Conservation (phyloP, 2,888 invertebrate species). For the Cheilosia vulpina region DNA sequence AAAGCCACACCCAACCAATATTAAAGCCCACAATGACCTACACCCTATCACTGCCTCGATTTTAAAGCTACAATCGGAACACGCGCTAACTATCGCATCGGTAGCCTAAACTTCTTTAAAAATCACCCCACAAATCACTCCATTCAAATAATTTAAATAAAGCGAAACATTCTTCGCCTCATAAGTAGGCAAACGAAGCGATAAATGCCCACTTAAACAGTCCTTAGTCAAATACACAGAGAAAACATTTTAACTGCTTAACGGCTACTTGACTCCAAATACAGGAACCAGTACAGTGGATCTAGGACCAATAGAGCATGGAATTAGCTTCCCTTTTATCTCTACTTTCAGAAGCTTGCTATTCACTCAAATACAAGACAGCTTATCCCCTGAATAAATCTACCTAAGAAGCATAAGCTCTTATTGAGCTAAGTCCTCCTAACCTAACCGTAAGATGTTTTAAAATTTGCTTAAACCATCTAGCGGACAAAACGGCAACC, state of each 20-base stretch:
- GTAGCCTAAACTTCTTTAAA: no score
- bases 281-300: conserved; percentile 5
- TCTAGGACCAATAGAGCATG: conserved; percentile 11
- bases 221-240: conserved; percentile 5
- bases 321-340: background rate
- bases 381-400: conserved; percentile 59
- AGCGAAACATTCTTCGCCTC: no score
- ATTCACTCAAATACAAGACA: conserved; percentile 50
- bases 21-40: no score
- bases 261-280: conserved; percentile 28
- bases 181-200: no score
- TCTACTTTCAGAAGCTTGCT: conserved; percentile 12
- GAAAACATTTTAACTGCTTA: conserved; percentile 23
- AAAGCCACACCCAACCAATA: no score
- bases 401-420: conserved; percentile 38
- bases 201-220: background rate
- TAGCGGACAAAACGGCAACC: conserved; percentile 41
- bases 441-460: background rate
- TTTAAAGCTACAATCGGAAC: no score
- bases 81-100: no score
- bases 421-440: conserved; percentile 1
- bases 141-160: no score
- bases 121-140: no score
- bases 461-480: conserved; percentile 28
- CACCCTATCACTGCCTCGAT: no score